Percentiles rank a stretch among this genome's conserved stretches.
These are phyloP conservation scores for Australoheros facetus DNA, from an alignment of 2,797 vertebrate species.

Conservation along the genomic window DNA sequence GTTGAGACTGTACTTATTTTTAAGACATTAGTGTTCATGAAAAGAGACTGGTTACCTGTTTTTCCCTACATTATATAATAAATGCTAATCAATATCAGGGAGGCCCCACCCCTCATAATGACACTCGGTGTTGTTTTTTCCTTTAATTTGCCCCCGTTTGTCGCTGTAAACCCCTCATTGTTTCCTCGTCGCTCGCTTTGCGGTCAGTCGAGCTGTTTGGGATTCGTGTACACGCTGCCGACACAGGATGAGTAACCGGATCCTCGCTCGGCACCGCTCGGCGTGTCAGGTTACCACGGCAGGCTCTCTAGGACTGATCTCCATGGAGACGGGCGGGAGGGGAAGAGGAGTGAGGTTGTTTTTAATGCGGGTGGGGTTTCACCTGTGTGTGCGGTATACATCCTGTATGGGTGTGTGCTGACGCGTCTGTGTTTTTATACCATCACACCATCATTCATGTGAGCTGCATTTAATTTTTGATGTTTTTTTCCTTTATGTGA, in stretches of 20 bases:
- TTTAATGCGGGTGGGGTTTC: constrained; percentile 21
- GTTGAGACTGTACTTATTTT: neutral
- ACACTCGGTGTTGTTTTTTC: too few species aligned
- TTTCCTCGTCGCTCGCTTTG: neutral
- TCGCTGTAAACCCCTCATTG: neutral
- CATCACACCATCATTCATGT: neutral
- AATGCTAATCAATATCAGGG: neutral
- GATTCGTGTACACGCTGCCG: neutral
- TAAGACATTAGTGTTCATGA: neutral
- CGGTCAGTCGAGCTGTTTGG: neutral
- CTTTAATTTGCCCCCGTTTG: neutral
- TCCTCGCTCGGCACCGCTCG: constrained; percentile 25
- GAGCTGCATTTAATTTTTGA: neutral
- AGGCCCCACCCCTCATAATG: neutral
- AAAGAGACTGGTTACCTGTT: neutral
- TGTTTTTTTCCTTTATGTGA: neutral
- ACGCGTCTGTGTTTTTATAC: neutral
- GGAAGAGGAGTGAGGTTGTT: neutral
- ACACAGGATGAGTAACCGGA: constrained; percentile 45
- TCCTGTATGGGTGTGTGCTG: neutral
- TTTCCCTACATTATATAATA: neutral
- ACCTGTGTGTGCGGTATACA: constrained; percentile 1
- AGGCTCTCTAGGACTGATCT: constrained; percentile 32
- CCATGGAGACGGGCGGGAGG: constrained; percentile 49
- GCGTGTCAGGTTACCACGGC: constrained; percentile 57